Conservation (phyloP, 2,113 vertebrate genomes). For the Campylorhamphus procurvoides region DNA sequence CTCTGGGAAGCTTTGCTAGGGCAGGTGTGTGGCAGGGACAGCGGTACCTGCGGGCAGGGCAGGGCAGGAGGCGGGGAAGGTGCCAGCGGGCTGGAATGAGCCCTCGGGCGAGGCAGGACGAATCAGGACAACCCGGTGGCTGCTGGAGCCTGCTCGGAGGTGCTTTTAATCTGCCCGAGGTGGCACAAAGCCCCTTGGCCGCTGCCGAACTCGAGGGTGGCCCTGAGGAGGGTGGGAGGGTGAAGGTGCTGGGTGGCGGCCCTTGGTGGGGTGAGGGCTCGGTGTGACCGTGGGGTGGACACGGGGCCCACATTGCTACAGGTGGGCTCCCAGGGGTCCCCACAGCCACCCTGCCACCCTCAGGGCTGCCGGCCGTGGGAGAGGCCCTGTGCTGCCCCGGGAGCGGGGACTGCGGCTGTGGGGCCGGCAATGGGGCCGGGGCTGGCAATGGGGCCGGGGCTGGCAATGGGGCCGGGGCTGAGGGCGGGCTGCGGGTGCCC, state of each 20-base stretch:
- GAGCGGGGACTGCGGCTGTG: background rate
- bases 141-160: background rate
- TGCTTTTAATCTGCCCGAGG: background rate
- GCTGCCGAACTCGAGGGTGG: background rate
- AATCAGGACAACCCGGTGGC: background rate
- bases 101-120: background rate
- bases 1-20: background rate
- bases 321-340: too few relatives aligned
- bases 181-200: accelerated
- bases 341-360: background rate
- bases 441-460: too few relatives aligned
- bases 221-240: accelerated
- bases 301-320: accelerated
- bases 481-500: background rate
- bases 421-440: background rate
- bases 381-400: accelerated
- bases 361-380: background rate
- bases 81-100: background rate
- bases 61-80: accelerated
- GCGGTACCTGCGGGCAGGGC: accelerated
- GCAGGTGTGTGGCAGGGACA: background rate
- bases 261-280: too few relatives aligned
- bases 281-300: accelerated
- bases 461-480: background rate
- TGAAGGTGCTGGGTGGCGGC: too few relatives aligned